Evolutionary conservation across 1,140 invertebrate species (phyloP).

Genomic region (Cherax destructor): DNA sequence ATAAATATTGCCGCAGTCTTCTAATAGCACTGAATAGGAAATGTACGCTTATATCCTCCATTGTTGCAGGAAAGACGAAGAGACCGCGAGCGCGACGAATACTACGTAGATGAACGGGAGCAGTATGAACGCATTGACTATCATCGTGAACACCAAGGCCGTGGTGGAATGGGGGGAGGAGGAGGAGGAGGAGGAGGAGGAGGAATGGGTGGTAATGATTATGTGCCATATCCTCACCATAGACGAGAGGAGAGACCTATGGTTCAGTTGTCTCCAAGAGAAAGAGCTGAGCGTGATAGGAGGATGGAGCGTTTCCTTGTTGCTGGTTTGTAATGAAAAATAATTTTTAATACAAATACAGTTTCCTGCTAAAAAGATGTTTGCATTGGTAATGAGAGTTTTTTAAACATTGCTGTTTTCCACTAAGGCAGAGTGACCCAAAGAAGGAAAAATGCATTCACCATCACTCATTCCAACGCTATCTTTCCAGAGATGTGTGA

Average conservation of each 20-base stretch:
- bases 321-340: conserved; percentile 30
- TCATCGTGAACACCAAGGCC: conserved; percentile 32
- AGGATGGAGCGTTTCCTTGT: conserved; percentile 50
- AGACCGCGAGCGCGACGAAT: conserved; percentile 46
- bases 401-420: no score
- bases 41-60: neutral
- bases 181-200: neutral
- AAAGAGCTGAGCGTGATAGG: conserved; percentile 55
- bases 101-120: conserved; percentile 55
- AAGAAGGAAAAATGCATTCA: no score
- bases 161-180: neutral
- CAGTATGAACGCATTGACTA: conserved; percentile 39
- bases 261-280: conserved; percentile 56
- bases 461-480: no score
- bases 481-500: no score
- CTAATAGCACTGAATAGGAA: no score
- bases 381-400: no score
- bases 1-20: no score
- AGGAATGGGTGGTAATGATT: conserved; percentile 8
- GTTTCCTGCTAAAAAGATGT: no score
- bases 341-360: no score
- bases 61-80: conserved; percentile 36
- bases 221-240: conserved; percentile 30
- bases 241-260: conserved; percentile 23
- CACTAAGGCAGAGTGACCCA: no score